Base-by-base conservation (phyloP, 2,888 invertebrate species). In the Crossocerus cetratus region DNA sequence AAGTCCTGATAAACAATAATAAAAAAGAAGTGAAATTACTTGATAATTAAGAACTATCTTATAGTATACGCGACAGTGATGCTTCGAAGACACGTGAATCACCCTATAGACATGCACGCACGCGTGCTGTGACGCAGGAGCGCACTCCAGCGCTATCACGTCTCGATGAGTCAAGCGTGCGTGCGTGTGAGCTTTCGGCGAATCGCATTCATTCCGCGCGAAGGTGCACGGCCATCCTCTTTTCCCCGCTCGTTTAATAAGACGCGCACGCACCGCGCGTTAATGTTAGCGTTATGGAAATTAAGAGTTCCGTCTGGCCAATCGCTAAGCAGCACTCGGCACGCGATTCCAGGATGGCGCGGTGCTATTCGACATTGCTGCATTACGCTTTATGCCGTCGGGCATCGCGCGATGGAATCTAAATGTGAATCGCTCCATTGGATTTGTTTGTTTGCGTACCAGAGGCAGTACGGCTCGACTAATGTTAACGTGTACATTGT, bases 121-220 rank as follows among this genome's bases (percentile, higher is more conserved):
- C 49, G 49, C 13, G 49, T 4, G 2, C 49, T 49, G 4, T 8
- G 76, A 69, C 75, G 77, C 77, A 80, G 80, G 73, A 76, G 74
- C 76, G 59, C 65, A 57, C 14, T 53, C 64, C 11, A 2, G 70
- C 70, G 77, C 77, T 86, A 86, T 86, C 86, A 79, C 69, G 77
- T 32, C 32, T 32, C 32, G 32, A 32, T 4, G 32, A 32, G 32
- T 60, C 3, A 63, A 53, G 43, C 49, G 20, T 20, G 20, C 42
- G 61, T 45, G 53, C 60, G 54, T 68, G 55, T 32, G 63, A 42
- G 43, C 32, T 45, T 61, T 65, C 23, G 65, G 70, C 71, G 76
- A 77, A 78, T 78, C 82, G 83, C 83, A 82, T 86, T 86, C 86
- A 86, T 86, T 82, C 84, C 84, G 84, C 84, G 84, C 83, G 85